Conservation (phyloP, 2,113 vertebrate species). For the Tonatia bakeri region DNA sequence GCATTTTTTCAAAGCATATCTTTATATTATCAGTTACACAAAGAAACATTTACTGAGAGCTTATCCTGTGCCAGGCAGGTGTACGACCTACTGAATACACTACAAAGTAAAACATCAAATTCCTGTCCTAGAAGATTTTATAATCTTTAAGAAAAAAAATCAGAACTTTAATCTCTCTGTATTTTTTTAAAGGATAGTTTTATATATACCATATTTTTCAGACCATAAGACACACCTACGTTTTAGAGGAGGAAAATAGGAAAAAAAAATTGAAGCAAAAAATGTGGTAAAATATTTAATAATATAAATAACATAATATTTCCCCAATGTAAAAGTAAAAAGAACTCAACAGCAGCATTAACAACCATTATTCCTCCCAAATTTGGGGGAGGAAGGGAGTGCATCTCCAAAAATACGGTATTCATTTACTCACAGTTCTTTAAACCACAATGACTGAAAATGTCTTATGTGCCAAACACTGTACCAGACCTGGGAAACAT, state of each 20-base stretch:
- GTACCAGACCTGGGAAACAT: neutral
- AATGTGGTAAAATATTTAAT: no score
- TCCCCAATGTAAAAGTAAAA: no score
- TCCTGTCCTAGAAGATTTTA: neutral
- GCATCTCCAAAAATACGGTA: neutral
- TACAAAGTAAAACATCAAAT: neutral
- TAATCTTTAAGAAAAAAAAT: neutral
- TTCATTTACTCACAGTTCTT: neutral
- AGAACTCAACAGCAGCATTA: no score
- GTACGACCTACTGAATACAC: neutral
- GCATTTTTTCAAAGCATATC: neutral
- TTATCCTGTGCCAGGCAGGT: neutral
- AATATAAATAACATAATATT: no score
- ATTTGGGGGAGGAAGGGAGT: no score
- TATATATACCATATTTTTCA: neutral
- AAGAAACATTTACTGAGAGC: neutral
- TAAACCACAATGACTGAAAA: neutral
- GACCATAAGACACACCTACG: no score
- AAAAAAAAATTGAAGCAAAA: no score
- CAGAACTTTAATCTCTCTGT: neutral
- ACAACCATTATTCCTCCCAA: no score
- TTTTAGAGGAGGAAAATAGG: no score
- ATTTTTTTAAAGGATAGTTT: neutral
- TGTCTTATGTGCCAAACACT: neutral
- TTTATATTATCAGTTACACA: neutral